Evolutionary conservation across 2,113 vertebrate genomes (phyloP), one percentile per base, ranked within the genome.

Genomic region (Gavialis gangeticus): DNA sequence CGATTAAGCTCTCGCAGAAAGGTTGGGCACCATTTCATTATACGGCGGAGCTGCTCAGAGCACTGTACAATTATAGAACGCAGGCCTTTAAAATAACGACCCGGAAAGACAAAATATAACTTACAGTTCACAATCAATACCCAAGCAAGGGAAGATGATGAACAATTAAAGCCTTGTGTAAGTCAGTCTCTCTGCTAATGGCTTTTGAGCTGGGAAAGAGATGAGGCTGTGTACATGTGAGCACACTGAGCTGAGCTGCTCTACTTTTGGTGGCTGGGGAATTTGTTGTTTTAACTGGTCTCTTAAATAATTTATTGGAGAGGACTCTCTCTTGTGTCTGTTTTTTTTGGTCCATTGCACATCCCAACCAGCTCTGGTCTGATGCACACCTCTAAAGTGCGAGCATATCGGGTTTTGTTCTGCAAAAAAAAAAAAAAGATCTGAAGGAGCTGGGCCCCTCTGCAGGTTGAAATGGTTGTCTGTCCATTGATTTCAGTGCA

Each of bases 21-120:
- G 92, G 63, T 46, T 30, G 92, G 56, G 82, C 30, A 85, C 34
- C 63, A 5, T 79, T 80, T 88, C 62, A 94, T 89, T 73, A 60
- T 55, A 10, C 5, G 56, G 12, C 55, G 56, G 63, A 24, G 54
- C 64, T 75, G 86, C 66, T 86, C 96, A 81, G 82, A 94, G 82
- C 87, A 15, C 87, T 27, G 28, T 54, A 77, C 77, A 90, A 24
- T 73, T 94, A 79, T n/a, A 90, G 91, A 94, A 91, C 28, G 91
- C 46, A 54, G 94, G 37, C 60, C 88, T 34, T 92, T 94, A 87
- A 95, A 96, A 96, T 90, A 85, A 92, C 88, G 89, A 79, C 85
- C 83, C 30, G 85, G 64, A 55, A 80, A 78, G 96, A 89, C 75
- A 17, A 92, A 94, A 86, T 27, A 73, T 84, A 95, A 89, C 56